phyloP scores from a whole-genome alignment of 2,888 invertebrate species.

The Eudemis profundana region DNA sequence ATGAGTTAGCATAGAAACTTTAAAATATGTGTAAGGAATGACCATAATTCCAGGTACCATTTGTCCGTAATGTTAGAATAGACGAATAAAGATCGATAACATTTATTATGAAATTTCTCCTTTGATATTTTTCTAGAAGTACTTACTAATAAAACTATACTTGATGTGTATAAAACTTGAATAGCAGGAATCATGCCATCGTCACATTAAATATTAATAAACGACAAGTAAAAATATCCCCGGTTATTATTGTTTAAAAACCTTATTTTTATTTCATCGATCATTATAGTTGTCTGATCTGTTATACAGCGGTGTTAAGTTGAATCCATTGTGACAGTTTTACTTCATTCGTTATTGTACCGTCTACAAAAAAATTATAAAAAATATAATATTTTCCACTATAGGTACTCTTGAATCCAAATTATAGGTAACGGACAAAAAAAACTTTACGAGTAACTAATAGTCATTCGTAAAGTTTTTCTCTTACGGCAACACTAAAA shows the following conservation, averaged over 20 bases:
- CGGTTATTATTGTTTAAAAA: constrained; percentile 6
- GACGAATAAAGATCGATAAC: no score
- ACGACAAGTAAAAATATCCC: neutral
- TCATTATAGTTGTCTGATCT: constrained; percentile 72
- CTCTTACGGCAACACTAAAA: no score
- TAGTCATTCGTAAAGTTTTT: no score
- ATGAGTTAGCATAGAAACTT: no score
- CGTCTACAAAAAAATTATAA: constrained; percentile 52
- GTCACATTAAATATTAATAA: constrained; percentile 6
- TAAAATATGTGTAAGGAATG: no score
- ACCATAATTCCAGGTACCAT: no score
- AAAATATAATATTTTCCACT: neutral
- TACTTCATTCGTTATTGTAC: constrained; percentile 68
- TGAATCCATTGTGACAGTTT: constrained; percentile 79
- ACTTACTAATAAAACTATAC: neutral
- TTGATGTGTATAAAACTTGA: neutral
- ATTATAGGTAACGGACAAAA: no score
- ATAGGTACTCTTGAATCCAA: no score
- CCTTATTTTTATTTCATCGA: constrained; percentile 61
- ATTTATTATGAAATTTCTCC: no score
- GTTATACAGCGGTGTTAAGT: constrained; percentile 74
- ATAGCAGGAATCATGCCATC: neutral
- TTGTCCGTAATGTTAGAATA: no score
- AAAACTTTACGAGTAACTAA: no score
- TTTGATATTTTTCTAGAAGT: no score